Conservation (phyloP, 2,797 vertebrate genomes). For the Chelon labrosus region DNA sequence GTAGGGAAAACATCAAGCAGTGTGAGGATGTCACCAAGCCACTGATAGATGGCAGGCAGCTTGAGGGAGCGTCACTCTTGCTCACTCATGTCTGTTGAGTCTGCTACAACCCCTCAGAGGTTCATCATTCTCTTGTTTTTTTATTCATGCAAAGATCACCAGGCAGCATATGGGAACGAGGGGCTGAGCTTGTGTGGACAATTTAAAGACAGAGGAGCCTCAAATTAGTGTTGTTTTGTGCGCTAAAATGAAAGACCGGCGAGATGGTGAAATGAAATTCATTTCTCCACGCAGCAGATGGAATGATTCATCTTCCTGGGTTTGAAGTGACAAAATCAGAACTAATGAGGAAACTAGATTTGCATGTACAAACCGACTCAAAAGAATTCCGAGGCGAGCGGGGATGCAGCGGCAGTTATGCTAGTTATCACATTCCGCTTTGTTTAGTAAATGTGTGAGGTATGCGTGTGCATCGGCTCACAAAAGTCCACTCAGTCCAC, state of each 20-base stretch:
- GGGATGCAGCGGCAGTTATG: too few species aligned
- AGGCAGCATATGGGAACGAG: conserved; percentile 23
- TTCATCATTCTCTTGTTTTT: conserved; percentile 17
- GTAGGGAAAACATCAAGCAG: conserved; percentile 41
- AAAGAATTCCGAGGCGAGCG: conserved; percentile 6
- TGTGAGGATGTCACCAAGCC: conserved; percentile 38
- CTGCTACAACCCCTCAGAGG: conserved; percentile 44
- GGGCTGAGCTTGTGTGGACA: too few species aligned
- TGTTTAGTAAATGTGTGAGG: too few species aligned
- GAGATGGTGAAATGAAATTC: conserved; percentile 58
- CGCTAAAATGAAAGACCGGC: conserved; percentile 35
- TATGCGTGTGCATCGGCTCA: too few species aligned
- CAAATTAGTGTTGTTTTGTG: conserved; percentile 22
- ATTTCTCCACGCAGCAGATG: conserved; percentile 51
- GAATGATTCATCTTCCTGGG: conserved; percentile 65
- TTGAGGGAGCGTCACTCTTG: conserved; percentile 54
- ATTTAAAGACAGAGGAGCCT: too few species aligned
- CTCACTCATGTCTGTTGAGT: conserved; percentile 63
- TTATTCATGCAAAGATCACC: conserved; percentile 7
- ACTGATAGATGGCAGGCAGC: conserved; percentile 65
- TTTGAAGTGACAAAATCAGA: conserved; percentile 73
- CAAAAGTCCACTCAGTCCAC: too few species aligned
- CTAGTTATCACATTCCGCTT: too few species aligned
- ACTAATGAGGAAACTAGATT: conserved; percentile 65
- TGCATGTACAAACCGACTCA: conserved; percentile 61